These are phyloP conservation scores for Camponotus pennsylvanicus DNA, from an alignment of 1,140 invertebrate species.

Conservation along the genomic window DNA sequence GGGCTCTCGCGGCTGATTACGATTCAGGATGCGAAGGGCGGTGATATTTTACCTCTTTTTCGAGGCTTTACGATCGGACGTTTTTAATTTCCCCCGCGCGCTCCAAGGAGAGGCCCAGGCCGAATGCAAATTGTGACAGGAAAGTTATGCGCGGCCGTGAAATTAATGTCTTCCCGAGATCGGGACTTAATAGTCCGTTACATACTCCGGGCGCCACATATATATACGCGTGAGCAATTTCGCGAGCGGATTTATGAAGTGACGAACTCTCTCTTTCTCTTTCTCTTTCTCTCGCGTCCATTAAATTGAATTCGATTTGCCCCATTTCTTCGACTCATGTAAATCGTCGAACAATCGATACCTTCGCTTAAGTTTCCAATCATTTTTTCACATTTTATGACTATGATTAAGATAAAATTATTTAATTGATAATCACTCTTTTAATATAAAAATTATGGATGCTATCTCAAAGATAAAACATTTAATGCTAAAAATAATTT, in stretches of 20 bases:
- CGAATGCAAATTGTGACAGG: conserved; percentile 84
- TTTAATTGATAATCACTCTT: not conserved
- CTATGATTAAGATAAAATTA: not conserved
- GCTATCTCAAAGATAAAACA: not conserved
- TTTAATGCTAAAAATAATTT: conserved; percentile 11
- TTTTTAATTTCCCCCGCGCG: conserved; percentile 84
- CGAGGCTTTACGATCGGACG: conserved; percentile 83
- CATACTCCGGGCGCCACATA: conserved; percentile 53
- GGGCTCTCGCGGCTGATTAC: conserved; percentile 76
- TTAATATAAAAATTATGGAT: not conserved
- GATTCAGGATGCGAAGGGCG: conserved; percentile 78
- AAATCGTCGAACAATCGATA: conserved; percentile 36
- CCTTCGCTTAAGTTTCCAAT: not conserved
- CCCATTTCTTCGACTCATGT: conserved; percentile 43
- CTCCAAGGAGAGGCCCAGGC: conserved; percentile 68
- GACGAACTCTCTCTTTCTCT: not conserved
- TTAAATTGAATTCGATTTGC: conserved; percentile 61
- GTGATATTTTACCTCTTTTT: conserved; percentile 81
- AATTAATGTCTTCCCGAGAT: conserved; percentile 81
- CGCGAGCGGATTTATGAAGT: conserved; percentile 60
- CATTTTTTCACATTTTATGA: not conserved
- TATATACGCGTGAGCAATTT: conserved; percentile 30
- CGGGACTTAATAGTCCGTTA: conserved; percentile 75
- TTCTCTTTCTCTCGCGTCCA: not conserved
- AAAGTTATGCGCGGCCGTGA: conserved; percentile 80